These are phyloP conservation scores for Gerosis bhagava DNA, from an alignment of 2,888 invertebrate species.

Conservation along the genomic window DNA sequence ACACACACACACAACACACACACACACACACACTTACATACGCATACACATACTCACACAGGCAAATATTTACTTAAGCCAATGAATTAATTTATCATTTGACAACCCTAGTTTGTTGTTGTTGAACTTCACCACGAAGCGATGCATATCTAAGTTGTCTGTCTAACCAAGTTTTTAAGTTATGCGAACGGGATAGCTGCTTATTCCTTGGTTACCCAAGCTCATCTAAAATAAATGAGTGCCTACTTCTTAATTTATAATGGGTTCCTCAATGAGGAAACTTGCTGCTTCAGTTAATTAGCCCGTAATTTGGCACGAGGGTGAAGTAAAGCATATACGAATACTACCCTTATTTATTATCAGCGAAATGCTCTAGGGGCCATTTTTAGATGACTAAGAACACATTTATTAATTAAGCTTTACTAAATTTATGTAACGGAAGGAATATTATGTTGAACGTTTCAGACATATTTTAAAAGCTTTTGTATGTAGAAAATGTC, in stretches of 20 bases:
- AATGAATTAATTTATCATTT: too few relatives aligned
- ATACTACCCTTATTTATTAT: conserved; percentile 11
- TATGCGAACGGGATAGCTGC: background rate
- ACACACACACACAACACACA: too few relatives aligned
- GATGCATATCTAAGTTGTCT: too few relatives aligned
- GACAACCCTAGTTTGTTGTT: too few relatives aligned
- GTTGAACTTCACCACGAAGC: too few relatives aligned
- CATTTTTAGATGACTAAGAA: background rate
- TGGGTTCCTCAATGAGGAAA: conserved; percentile 42
- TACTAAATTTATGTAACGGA: background rate
- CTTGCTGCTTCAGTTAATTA: conserved; percentile 48
- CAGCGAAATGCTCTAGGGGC: background rate
- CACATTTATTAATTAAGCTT: conserved; percentile 1
- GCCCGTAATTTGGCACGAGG: conserved; percentile 40
- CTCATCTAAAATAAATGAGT: conserved; percentile 46
- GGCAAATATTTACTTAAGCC: too few relatives aligned
- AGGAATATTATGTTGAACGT: too few relatives aligned
- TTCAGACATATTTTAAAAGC: too few relatives aligned
- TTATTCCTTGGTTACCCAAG: conserved; percentile 31
- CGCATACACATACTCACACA: too few relatives aligned
- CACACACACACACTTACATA: too few relatives aligned
- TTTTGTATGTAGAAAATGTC: too few relatives aligned
- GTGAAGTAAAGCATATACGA: conserved; percentile 13
- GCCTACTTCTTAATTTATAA: conserved; percentile 42
- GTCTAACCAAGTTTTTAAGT: too few relatives aligned